Conservation (phyloP, 2,113 vertebrate species). For the Indri indri region DNA sequence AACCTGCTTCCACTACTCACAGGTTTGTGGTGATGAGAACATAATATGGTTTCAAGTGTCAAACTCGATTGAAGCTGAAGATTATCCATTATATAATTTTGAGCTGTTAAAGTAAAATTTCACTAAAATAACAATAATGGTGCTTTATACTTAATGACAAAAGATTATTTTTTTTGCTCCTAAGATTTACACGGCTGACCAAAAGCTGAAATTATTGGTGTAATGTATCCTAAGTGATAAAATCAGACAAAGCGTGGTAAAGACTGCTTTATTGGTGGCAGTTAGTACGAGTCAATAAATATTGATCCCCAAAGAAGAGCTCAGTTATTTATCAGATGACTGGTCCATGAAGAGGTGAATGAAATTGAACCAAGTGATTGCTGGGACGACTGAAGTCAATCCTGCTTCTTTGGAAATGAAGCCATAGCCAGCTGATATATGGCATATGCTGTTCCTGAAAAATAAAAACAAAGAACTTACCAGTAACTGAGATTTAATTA, state of each 20-base stretch:
- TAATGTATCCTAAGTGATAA: neutral
- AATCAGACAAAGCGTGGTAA: conserved; percentile 71
- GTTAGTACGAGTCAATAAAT: conserved; percentile 86
- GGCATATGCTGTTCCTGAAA: conserved; percentile 86
- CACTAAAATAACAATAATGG: neutral
- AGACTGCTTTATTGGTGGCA: conserved; percentile 89
- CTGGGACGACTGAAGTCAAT: conserved; percentile 73
- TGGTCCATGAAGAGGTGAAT: conserved; percentile 71
- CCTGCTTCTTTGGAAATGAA: conserved; percentile 89
- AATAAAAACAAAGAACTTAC: conserved; percentile 59
- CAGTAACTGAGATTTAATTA: neutral
- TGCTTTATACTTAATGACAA: neutral
- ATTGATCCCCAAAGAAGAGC: conserved; percentile 88
- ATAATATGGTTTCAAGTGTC: neutral
- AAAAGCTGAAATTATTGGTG: neutral
- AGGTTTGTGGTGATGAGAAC: neutral
- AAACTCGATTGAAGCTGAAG: neutral
- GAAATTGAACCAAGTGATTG: conserved; percentile 66
- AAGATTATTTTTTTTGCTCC: neutral
- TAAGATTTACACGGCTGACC: neutral
- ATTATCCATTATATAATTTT: neutral
- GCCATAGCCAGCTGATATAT: conserved; percentile 86
- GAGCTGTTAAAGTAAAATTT: neutral
- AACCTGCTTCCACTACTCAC: neutral
- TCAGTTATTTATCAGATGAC: conserved; percentile 77